phyloP scores from a whole-genome alignment of 2,113 vertebrate genomes.

The Oryzias melastigma region DNA sequence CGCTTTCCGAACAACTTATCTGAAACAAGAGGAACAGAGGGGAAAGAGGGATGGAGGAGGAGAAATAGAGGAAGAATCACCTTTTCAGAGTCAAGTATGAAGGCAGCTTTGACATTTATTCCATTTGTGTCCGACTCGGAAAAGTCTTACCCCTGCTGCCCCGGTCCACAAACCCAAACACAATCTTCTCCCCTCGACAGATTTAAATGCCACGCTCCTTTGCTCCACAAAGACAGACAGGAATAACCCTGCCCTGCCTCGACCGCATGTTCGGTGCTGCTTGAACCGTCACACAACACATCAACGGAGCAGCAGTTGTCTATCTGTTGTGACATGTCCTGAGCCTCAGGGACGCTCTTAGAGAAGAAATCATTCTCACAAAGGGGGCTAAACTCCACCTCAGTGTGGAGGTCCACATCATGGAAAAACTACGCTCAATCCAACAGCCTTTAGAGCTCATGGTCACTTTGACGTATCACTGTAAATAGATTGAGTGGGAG shows the following conservation, averaged over 20 bases:
- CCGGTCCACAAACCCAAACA: constrained; percentile 19
- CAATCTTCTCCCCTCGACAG: constrained; percentile 28
- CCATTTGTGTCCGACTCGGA: constrained; percentile 16
- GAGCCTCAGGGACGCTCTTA: neutral
- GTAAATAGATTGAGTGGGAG: constrained; percentile 7
- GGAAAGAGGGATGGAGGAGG: neutral
- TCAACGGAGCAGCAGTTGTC: neutral
- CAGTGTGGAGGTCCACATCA: no score
- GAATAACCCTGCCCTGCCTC: constrained; percentile 40
- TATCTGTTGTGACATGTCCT: neutral
- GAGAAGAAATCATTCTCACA: neutral
- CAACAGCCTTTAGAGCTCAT: constrained; percentile 3
- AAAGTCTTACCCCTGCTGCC: constrained; percentile 16
- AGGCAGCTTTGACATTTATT: constrained; percentile 44
- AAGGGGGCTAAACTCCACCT: no score
- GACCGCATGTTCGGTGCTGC: constrained; percentile 28
- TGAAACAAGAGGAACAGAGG: constrained; percentile 60
- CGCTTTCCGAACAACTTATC: constrained; percentile 97
- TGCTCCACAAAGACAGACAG: constrained; percentile 50
- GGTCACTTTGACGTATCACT: neutral
- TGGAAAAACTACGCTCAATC: neutral
- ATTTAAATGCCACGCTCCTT: constrained; percentile 68
- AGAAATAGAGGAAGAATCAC: constrained; percentile 42
- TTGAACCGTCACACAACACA: constrained; percentile 3
- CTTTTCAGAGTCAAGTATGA: constrained; percentile 47